These are phyloP conservation scores for Colletes latitarsis DNA, from an alignment of 1,140 invertebrate genomes.

Conservation along the genomic window DNA sequence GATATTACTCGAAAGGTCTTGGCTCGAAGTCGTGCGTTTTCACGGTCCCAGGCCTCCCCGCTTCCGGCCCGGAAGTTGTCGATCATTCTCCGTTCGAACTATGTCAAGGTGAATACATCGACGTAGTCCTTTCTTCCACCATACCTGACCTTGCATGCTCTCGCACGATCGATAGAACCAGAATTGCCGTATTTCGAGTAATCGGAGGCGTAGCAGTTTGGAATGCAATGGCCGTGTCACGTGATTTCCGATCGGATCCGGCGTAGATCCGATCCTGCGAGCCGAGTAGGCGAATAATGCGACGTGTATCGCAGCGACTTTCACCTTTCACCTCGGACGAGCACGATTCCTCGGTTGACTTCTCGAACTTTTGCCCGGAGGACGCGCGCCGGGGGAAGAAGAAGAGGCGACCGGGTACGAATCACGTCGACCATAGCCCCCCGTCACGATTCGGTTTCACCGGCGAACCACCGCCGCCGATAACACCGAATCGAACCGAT, in stretches of 20 bases:
- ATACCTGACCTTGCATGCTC: too few species aligned
- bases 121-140: too few species aligned
- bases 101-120: too few species aligned
- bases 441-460: conserved; percentile 67
- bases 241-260: not conserved
- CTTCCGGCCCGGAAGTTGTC: too few species aligned
- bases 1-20: too few species aligned
- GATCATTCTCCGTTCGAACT: too few species aligned
- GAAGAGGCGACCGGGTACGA: conserved; percentile 21
- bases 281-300: not conserved
- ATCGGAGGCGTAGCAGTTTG: too few species aligned
- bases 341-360: conserved; percentile 73
- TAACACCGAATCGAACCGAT: conserved; percentile 35
- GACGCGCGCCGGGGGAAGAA: not conserved
- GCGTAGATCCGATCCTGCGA: not conserved
- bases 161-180: too few species aligned
- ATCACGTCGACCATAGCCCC: not conserved
- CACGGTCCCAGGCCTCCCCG: too few species aligned
- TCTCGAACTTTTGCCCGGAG: conserved; percentile 66
- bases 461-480: not conserved
- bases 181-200: too few species aligned
- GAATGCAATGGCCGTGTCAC: not conserved
- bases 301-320: conserved; percentile 62
- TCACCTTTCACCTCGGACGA: conserved; percentile 78
- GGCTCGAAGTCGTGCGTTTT: too few species aligned